These are phyloP conservation scores for Tachuris rubrigastra DNA, from an alignment of 2,113 vertebrate species.

Conservation along the genomic window DNA sequence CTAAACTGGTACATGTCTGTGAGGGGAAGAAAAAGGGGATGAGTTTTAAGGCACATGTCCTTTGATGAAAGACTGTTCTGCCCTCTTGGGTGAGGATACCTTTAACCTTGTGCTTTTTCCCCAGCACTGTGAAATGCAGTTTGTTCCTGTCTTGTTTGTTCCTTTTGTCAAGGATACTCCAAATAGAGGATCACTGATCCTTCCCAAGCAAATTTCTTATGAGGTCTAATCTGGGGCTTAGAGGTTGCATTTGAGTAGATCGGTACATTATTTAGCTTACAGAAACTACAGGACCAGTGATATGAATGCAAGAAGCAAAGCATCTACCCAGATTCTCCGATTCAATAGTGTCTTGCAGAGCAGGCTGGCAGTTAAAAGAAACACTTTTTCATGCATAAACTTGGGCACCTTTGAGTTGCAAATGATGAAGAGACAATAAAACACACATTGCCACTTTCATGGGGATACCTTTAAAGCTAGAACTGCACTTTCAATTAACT, in stretches of 20 bases:
- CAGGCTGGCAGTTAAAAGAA: constrained; percentile 6
- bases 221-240: not conserved
- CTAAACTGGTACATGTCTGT: not conserved
- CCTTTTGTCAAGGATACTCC: not conserved
- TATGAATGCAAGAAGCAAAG: not conserved
- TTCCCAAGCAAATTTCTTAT: not conserved
- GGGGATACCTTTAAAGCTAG: constrained; percentile 19
- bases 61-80: not conserved
- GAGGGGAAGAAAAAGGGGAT: not conserved
- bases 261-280: not conserved
- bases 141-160: not conserved
- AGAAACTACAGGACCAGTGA: not conserved
- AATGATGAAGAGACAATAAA: constrained; percentile 50
- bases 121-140: not conserved
- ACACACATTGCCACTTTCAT: constrained; percentile 7
- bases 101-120: not conserved
- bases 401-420: constrained; percentile 23
- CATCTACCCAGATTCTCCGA: not conserved
- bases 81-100: not conserved
- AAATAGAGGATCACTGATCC: not conserved
- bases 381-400: not conserved
- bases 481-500: constrained; percentile 55
- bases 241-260: not conserved
- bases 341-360: not conserved
- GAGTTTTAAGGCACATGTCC: rapidly evolving